These are phyloP conservation scores for Serilophus lunatus DNA, from an alignment of 2,113 vertebrate genomes.

Conservation along the genomic window DNA sequence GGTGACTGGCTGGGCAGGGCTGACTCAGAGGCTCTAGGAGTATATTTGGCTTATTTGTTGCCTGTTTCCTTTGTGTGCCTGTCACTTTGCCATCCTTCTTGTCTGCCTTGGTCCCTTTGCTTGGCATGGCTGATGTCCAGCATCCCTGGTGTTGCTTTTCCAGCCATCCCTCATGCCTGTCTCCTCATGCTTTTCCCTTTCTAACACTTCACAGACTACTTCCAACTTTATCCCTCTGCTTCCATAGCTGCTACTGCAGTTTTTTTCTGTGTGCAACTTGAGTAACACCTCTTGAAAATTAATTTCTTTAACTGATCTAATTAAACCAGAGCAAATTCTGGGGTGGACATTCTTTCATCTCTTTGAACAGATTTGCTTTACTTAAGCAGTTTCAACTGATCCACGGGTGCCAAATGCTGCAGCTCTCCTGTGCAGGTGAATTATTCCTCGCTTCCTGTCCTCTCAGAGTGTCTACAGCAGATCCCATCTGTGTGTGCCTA, in stretches of 20 bases:
- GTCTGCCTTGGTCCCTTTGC: neutral
- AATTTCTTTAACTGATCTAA: neutral
- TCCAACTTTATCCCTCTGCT: neutral
- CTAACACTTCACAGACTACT: neutral
- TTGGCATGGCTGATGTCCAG: neutral
- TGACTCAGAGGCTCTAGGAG: neutral
- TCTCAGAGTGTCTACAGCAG: neutral
- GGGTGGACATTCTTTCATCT: neutral
- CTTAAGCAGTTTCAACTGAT: neutral
- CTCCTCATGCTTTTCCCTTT: neutral
- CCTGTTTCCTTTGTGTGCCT: neutral
- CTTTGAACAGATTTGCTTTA: neutral
- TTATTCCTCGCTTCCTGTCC: neutral
- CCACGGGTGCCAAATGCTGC: neutral
- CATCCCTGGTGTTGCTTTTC: neutral
- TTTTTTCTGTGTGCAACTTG: neutral
- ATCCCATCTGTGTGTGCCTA: neutral
- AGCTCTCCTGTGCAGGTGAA: neutral
- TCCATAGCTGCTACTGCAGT: neutral
- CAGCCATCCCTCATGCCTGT: neutral
- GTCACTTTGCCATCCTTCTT: neutral
- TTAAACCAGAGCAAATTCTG: neutral
- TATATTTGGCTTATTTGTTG: neutral
- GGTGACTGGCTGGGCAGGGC: neutral
- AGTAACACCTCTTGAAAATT: neutral